Evolutionary conservation across 2,797 vertebrate species (phyloP).

Genomic region (Enteromius trimaculatus): DNA sequence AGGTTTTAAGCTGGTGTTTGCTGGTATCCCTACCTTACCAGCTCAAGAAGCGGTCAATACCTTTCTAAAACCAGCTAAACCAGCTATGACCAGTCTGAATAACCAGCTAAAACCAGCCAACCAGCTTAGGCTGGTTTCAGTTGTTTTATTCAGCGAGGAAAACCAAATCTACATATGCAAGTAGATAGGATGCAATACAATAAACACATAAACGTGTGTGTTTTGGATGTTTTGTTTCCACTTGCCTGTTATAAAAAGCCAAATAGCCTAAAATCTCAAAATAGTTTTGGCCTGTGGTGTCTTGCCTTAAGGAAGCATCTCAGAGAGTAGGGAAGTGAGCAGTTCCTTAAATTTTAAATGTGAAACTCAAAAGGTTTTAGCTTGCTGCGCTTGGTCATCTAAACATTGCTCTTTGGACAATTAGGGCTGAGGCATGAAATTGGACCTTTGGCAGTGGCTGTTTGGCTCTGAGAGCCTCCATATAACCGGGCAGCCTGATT

Average conservation of each 20-base stretch:
- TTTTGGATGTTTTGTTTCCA: not conserved
- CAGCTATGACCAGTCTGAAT: not conserved
- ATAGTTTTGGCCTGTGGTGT: not conserved
- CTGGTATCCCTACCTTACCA: not conserved
- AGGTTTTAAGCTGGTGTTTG: not conserved
- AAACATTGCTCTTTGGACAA: constrained; percentile 43
- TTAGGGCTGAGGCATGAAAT: constrained; percentile 49
- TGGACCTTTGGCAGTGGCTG: constrained; percentile 43
- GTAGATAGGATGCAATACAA: not conserved
- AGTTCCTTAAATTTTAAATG: constrained; percentile 35
- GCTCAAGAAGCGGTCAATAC: not conserved
- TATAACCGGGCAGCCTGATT: constrained; percentile 11
- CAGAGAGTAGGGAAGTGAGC: constrained; percentile 15
- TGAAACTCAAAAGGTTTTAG: not conserved
- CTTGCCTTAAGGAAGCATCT: constrained; percentile 9
- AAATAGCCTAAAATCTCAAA: not conserved
- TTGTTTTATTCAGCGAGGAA: not conserved
- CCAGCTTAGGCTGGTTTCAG: not conserved
- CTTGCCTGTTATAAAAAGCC: not conserved
- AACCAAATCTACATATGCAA: not conserved
- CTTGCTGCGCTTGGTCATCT: constrained; percentile 18
- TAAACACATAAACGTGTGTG: not conserved
- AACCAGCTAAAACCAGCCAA: not conserved
- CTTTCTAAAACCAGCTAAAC: not conserved
- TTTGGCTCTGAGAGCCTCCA: constrained; percentile 32